These are phyloP conservation scores for Brachyhypopomus occidentalis DNA, from an alignment of 2,113 vertebrate species.

Conservation along the genomic window DNA sequence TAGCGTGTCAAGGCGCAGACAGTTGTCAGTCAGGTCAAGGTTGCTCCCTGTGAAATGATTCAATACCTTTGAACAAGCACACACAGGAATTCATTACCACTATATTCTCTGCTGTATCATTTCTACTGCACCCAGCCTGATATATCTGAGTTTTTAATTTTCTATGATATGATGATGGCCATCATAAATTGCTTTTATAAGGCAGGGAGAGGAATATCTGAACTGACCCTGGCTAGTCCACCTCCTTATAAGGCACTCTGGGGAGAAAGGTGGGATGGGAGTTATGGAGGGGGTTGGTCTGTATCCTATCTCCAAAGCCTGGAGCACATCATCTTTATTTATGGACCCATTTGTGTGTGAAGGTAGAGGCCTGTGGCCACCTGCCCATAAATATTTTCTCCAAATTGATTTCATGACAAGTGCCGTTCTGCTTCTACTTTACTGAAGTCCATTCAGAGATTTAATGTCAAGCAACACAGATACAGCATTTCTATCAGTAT, in stretches of 20 bases:
- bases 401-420: slow-evolving; percentile 34
- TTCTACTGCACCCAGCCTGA: background rate
- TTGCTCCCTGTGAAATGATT: slow-evolving; percentile 12
- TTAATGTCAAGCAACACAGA: background rate
- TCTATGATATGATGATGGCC: background rate
- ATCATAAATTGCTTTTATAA: slow-evolving; percentile 1
- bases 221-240: background rate
- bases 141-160: slow-evolving; percentile 1
- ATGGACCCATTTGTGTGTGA: slow-evolving; percentile 35
- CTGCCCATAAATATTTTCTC: slow-evolving; percentile 31
- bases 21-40: slow-evolving; percentile 19
- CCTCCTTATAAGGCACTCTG: background rate
- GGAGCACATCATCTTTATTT: slow-evolving; percentile 35
- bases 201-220: background rate
- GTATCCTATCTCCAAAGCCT: slow-evolving; percentile 26
- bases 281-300: background rate
- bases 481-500: background rate
- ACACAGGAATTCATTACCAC: background rate
- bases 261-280: slow-evolving; percentile 15
- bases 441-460: slow-evolving; percentile 9
- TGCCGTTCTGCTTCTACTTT: slow-evolving; percentile 7
- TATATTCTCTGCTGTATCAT: background rate
- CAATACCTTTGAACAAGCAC: background rate
- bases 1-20: slow-evolving; percentile 26
- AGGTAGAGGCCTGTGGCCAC: slow-evolving; percentile 26